Base-by-base conservation (phyloP, 2,888 invertebrate species). In the Epinotia brunnichana region DNA sequence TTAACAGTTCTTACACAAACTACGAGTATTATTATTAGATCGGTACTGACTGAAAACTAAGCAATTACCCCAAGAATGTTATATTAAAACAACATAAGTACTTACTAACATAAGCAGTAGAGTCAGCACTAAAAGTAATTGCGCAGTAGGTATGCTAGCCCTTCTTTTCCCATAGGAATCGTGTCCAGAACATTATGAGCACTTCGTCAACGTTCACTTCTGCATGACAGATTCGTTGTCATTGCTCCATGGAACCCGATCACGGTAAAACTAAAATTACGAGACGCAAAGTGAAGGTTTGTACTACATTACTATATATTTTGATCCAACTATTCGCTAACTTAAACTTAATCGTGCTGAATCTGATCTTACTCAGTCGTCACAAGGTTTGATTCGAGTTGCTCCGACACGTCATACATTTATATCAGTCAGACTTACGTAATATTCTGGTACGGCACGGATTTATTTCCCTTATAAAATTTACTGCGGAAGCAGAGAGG, bases 381-480 rank as follows among this genome's bases (percentile, higher is more conserved):
- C 10, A 41, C n/a, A 24, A 66, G 41, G 56, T 4, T n/a, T 4
- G 0, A 41, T 54, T 66, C 15, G 13, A n/a, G 3, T 19, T 41
- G 10, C 11, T 21, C 39, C 24, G 4, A 10, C 13, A 3, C 10
- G 3, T 19, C 13, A 63, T 53, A 15, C 10, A 41, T 7, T 51
- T 63, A 11, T 9, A 13, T 9, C 24, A 24, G n/a, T 66, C 24
- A 56, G 21, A 24, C 19, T 66, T 56, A 41, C 66, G 66, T 66
- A 56, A 66, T 66, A 51, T 7, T 7, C 10, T 35, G 0, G 53
- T 39, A 53, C 15, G 64, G 21, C 41, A 41, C 7, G 24, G 53
- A 51, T 61, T 61, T 41, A 69, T 61, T 54, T 61, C 7, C 5
- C 53, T 24, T 53, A 53, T 61, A 41, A 53, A 69, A 24, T 53